Evolutionary conservation across 2,113 vertebrate genomes (phyloP).

Genomic region (Oxyruncus cristatus): DNA sequence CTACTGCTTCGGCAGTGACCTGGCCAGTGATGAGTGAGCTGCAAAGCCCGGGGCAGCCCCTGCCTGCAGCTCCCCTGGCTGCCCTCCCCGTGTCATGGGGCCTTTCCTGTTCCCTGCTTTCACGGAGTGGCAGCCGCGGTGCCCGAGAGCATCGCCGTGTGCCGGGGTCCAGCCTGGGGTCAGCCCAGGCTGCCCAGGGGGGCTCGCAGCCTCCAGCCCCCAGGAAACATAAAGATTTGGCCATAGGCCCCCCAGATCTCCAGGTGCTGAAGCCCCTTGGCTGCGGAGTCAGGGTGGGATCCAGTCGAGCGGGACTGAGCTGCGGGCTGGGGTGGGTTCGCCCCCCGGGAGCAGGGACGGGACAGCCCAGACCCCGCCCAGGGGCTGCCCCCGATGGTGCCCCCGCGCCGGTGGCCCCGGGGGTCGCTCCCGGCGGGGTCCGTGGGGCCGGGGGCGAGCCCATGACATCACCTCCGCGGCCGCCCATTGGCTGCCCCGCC

Average conservation of each 20-base stretch:
- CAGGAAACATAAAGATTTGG: fast-evolving
- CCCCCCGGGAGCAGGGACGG: not conserved
- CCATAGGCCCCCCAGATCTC: fast-evolving
- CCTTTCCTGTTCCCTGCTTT: fast-evolving
- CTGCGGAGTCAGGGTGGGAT: fast-evolving
- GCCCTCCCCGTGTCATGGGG: fast-evolving
- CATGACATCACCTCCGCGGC: conserved; percentile 85
- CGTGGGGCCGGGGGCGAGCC: not conserved
- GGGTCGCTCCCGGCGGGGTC: not conserved
- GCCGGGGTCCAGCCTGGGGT: fast-evolving
- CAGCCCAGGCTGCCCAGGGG: not conserved
- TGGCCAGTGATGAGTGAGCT: fast-evolving
- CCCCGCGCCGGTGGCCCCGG: not conserved
- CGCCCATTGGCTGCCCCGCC: conserved; percentile 79
- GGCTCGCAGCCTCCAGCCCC: fast-evolving
- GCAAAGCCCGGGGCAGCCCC: not conserved
- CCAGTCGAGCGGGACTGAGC: not conserved
- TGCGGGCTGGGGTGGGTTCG: fast-evolving
- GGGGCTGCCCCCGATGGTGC: not conserved
- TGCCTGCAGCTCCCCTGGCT: not conserved
- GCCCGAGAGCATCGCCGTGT: fast-evolving
- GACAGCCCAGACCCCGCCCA: not conserved
- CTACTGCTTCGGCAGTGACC: fast-evolving
- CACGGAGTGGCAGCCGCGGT: fast-evolving
- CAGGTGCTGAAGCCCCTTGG: fast-evolving